phyloP scores from a whole-genome alignment of 2,797 vertebrate species.

The Acrocephalus scirpaceus region DNA sequence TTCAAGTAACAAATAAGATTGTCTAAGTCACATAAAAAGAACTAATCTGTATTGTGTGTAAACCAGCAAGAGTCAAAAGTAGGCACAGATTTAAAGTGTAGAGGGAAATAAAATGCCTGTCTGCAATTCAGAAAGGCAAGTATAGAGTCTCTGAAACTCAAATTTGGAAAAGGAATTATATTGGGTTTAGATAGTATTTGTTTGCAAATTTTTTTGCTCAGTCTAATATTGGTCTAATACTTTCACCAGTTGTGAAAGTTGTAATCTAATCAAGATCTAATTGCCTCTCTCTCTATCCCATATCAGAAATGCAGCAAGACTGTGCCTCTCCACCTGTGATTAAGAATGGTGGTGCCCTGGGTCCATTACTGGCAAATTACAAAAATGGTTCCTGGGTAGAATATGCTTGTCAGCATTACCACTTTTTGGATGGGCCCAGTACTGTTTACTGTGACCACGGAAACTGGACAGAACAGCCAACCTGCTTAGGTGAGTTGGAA shows the following conservation, averaged over 20 bases:
- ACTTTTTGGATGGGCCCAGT: slow-evolving; percentile 69
- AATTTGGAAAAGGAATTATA: background rate
- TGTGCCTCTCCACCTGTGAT: slow-evolving; percentile 73
- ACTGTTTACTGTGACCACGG: slow-evolving; percentile 69
- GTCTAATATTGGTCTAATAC: background rate
- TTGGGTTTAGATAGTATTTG: background rate
- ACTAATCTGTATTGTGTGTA: background rate
- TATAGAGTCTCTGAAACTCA: background rate
- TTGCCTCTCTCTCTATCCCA: background rate
- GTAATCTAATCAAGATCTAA: background rate
- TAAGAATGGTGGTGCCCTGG: slow-evolving; percentile 55
- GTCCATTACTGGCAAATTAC: slow-evolving; percentile 46
- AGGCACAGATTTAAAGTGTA: background rate
- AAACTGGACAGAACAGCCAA: slow-evolving; percentile 73
- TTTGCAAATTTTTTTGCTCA: background rate
- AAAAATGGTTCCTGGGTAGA: slow-evolving; percentile 68
- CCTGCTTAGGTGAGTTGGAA: slow-evolving; percentile 76
- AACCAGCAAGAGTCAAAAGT: background rate
- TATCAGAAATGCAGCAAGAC: slow-evolving; percentile 52
- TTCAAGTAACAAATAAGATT: background rate
- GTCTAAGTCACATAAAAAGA: background rate
- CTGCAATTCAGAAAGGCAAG: background rate
- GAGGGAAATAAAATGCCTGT: background rate
- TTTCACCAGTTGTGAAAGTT: background rate
- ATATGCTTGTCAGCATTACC: slow-evolving; percentile 72